Base-by-base conservation (phyloP, 2,797 vertebrate species). In the Lepilemur ruficaudatus region DNA sequence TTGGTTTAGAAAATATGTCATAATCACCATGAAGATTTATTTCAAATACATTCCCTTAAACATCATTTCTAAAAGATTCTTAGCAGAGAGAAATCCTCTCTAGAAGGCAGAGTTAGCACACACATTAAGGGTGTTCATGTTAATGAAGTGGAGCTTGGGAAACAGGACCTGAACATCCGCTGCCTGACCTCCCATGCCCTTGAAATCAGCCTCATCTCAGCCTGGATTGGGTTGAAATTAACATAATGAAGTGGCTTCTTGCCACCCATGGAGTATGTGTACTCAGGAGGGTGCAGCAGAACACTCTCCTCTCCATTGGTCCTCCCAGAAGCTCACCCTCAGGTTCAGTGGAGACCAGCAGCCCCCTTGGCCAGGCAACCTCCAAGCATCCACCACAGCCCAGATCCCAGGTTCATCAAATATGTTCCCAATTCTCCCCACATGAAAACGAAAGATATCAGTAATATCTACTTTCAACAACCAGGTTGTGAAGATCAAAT, bases 41-140 rank as follows among this genome's bases (percentile, higher is more conserved):
- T 86, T 91, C 63, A 93, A 83, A 63, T 17, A 61, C 25, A 63
- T 78, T 52, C 46, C 41, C 59, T 86, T 87, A 72, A 52, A 88
- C 23, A 85, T 25, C 11, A 32, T 55, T 46, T 84, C 69, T 91
- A 63, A 52, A 79, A 89, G 46, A 35, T 59, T 91, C 73, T 76
- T 35, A 43, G 46, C 22, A 32, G 78, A 52, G 9, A 73, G 46
- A 28, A 70, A 35, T 17, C 9, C 25, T 65, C n/a, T 38, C 43
- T 35, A 32, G 59, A 90, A 79, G 73, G 73, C 76, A 35, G n/a
- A 63, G 48, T 43, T 38, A 83, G 12, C 41, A 55, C 35, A n/a
- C 8, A 12, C 25, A 67, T 48, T 23, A 28, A 67, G 50, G 63
- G 35, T 1, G 4, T 52, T n/a, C 18, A 12, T 13, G 32, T 13